phyloP scores from a whole-genome alignment of 1,140 invertebrate genomes.

The Ladona fulva region DNA sequence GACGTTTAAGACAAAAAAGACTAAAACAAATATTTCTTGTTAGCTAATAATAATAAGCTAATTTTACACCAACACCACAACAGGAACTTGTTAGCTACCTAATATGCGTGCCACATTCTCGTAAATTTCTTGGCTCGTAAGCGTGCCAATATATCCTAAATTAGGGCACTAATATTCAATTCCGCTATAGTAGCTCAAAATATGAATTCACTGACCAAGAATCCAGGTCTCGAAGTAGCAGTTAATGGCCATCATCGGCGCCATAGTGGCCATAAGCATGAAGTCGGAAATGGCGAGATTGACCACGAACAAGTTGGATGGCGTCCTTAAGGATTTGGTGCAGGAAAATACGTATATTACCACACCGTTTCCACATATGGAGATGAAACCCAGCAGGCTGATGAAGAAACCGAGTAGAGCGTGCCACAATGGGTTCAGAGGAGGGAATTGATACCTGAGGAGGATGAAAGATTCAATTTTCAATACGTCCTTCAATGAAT shows the following conservation, averaged over 20 bases:
- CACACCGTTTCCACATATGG: conserved; percentile 39
- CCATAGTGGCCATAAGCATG: conserved; percentile 34
- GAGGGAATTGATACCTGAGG: conserved; percentile 54
- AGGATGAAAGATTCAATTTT: neutral
- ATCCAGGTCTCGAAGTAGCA: conserved; percentile 36
- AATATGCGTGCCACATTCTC: neutral
- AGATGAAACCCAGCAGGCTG: conserved; percentile 43
- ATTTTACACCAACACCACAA: no score
- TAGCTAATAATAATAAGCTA: no score
- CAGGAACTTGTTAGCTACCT: neutral
- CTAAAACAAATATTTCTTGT: no score
- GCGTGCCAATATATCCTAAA: neutral
- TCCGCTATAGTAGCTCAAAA: neutral
- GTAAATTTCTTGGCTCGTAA: neutral
- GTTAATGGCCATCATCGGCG: conserved; percentile 34
- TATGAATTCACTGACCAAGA: conserved; percentile 24
- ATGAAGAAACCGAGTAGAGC: conserved; percentile 53
- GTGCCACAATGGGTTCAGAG: conserved; percentile 55
- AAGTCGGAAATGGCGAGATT: conserved; percentile 40
- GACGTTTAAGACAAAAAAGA: no score
- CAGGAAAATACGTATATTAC: conserved; percentile 43
- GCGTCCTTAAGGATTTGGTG: conserved; percentile 35
- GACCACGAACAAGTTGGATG: conserved; percentile 37
- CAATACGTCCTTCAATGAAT: neutral
- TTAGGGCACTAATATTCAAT: neutral